These are phyloP conservation scores for Brachyopa scutellaris DNA, from an alignment of 2,888 invertebrate species.

Conservation along the genomic window DNA sequence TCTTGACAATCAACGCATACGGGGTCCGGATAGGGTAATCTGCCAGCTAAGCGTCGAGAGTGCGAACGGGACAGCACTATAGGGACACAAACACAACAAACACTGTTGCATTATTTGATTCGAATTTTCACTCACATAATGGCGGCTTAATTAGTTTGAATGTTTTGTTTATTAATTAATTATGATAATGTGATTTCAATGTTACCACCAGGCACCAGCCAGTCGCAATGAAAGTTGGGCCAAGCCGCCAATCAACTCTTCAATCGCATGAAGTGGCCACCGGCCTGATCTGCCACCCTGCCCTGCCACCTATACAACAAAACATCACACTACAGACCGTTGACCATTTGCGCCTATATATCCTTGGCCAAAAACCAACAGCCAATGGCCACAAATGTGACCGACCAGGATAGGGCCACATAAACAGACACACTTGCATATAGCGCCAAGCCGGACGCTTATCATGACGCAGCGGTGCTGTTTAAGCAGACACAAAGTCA, in stretches of 20 bases:
- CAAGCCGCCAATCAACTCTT: slow-evolving; percentile 49
- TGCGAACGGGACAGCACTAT: too few species aligned
- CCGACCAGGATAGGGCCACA: slow-evolving; percentile 41
- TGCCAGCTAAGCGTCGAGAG: not conserved
- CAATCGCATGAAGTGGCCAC: slow-evolving; percentile 13
- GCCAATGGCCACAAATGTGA: slow-evolving; percentile 70
- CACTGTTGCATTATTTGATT: slow-evolving; percentile 41
- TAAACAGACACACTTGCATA: slow-evolving; percentile 60
- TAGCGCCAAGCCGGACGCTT: slow-evolving; percentile 60
- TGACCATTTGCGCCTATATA: slow-evolving; percentile 58
- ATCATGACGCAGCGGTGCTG: slow-evolving; percentile 71
- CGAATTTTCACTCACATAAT: slow-evolving; percentile 61
- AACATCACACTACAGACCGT: slow-evolving; percentile 13
- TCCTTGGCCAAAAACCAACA: slow-evolving; percentile 60
- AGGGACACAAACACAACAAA: not conserved
- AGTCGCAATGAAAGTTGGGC: not conserved
- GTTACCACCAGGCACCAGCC: slow-evolving; percentile 64
- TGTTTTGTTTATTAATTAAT: slow-evolving; percentile 75
- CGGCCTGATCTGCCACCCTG: not conserved
- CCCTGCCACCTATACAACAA: not conserved
- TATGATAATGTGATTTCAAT: slow-evolving; percentile 75
- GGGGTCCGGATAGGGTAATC: not conserved
- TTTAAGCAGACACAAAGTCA: slow-evolving; percentile 71
- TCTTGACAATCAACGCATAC: not conserved
- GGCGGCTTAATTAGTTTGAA: slow-evolving; percentile 73